Base-by-base conservation (phyloP, 2,888 invertebrate genomes). In the Lysandra bellargus region DNA sequence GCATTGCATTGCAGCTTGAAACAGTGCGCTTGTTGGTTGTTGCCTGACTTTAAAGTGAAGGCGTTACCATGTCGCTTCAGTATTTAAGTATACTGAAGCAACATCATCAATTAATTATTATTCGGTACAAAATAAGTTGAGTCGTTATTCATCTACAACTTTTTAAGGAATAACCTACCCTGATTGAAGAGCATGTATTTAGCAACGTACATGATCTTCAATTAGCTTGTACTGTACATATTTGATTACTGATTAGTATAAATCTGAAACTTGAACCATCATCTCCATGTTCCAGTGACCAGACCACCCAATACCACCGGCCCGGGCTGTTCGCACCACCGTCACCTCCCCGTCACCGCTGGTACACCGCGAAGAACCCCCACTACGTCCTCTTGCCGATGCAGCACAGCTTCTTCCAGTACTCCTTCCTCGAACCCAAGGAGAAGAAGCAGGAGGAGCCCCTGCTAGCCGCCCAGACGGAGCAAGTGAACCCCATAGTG, bases 291-390 rank as follows among this genome's bases (percentile, higher is more conserved):
- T 69, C 14, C 91, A 92, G 92, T 79, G 91, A 91, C 5, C 77
- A 85, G 77, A 94, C 95, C 0, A 95, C 95, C 0, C 90, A 88
- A 0, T 88, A 88, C 85, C 95, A 95, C 85, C 90, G 87, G 64
- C 95, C 95, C 1, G 96, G 95, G 0, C 86, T 95, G 2, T 96
- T 91, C 86, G 95, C 95, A 0, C 96, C 96, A 0, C 85, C 86
- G 12, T 84, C 87, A 1, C 95, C 95, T 0, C 95, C 94, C 0
- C 92, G 90, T 79, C 89, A 90, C 64, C 89, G 90, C 61, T 84
- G 90, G 61, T 83, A 85, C 79, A 84, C 84, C 75, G 84, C 86
- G 44, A 87, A 87, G 69, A 81, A 81, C 79, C 84, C 88, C 37
- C 85, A 88, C n/a, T 92, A 88, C 83, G 88, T 92, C 44, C 88